Conservation (phyloP, 2,888 invertebrate genomes). For the Tachina lurida region DNA sequence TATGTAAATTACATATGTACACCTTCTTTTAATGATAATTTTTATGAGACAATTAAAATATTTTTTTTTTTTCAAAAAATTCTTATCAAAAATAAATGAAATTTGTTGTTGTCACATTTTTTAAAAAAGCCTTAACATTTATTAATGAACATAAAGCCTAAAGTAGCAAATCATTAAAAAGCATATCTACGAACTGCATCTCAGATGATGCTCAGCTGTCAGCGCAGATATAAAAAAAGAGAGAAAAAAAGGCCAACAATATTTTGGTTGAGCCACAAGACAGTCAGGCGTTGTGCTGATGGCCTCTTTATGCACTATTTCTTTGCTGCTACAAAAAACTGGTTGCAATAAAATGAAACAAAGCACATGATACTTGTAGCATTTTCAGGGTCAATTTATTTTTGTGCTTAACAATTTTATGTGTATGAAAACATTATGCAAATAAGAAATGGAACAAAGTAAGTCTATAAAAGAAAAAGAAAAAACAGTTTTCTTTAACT, state of each 20-base stretch:
- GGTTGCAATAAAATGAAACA: slow-evolving; percentile 26
- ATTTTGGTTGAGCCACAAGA: neutral
- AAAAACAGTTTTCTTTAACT: neutral
- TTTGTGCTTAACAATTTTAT: neutral
- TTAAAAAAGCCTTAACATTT: slow-evolving; percentile 32
- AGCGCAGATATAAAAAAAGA: slow-evolving; percentile 16
- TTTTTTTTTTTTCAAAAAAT: neutral
- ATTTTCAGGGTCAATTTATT: slow-evolving; percentile 52
- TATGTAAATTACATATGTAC: slow-evolving; percentile 35
- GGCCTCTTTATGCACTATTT: neutral
- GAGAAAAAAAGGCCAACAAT: neutral
- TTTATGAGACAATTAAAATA: slow-evolving; percentile 11
- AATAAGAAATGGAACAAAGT: slow-evolving; percentile 17
- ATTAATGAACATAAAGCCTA: neutral
- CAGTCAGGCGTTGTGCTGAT: neutral
- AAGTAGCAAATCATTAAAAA: neutral
- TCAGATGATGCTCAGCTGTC: slow-evolving; percentile 15
- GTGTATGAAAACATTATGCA: slow-evolving; percentile 15
- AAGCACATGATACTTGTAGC: neutral
- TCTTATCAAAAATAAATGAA: slow-evolving; percentile 30
- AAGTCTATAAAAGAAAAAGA: neutral
- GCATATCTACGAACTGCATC: slow-evolving; percentile 14
- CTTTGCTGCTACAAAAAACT: slow-evolving; percentile 14
- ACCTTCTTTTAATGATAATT: slow-evolving; percentile 47
- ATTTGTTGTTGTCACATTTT: slow-evolving; percentile 9